These are phyloP conservation scores for Nothoprocta pentlandii DNA, from an alignment of 2,113 vertebrate genomes.

Conservation along the genomic window DNA sequence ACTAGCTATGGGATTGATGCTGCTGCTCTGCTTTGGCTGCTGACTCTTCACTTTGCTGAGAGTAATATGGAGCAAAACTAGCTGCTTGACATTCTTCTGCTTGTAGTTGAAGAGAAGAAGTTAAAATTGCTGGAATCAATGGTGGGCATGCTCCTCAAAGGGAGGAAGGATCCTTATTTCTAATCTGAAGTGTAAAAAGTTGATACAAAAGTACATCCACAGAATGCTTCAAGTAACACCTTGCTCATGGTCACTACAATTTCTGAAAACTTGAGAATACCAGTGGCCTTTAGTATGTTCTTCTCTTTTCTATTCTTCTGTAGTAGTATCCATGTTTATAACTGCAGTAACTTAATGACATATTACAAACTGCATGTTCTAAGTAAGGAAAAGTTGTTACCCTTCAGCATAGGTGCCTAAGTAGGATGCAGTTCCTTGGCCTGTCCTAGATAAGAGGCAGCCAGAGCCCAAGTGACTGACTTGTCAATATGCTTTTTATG, in stretches of 20 bases:
- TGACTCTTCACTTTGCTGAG: background rate
- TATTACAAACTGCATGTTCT: background rate
- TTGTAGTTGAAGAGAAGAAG: background rate
- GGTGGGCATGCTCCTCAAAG: background rate
- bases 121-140: background rate
- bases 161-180: background rate
- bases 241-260: background rate
- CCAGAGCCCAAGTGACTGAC: background rate
- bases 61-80: background rate
- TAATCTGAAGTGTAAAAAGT: background rate
- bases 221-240: background rate
- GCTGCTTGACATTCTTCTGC: background rate
- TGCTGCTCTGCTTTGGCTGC: background rate
- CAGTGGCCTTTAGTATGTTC: rapidly evolving
- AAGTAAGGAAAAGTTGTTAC: background rate
- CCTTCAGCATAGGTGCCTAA: background rate
- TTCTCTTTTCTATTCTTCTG: background rate
- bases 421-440: background rate
- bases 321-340: background rate
- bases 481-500: background rate
- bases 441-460: background rate
- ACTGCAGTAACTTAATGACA: background rate
- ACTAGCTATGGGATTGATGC: background rate
- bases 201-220: background rate
- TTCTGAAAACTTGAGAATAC: background rate